Percentiles rank a stretch among this genome's conserved stretches.
phyloP scores from a whole-genome alignment of 1,140 invertebrate genomes.

The Araneus ventricosus region DNA sequence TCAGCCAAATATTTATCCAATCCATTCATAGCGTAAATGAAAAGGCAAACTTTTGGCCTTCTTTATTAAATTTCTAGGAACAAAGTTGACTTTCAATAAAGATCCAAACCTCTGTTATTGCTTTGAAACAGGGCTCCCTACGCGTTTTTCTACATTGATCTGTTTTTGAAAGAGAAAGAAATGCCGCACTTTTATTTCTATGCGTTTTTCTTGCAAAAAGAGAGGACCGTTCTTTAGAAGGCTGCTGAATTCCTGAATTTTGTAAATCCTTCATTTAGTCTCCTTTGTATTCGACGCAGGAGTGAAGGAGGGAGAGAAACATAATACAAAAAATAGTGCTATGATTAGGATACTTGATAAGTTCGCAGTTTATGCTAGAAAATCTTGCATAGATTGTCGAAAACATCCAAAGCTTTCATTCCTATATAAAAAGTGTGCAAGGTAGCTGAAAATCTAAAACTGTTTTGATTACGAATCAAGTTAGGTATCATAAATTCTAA shows the following conservation, averaged over 20 bases:
- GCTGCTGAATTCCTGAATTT: slow-evolving; percentile 38
- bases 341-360: neutral
- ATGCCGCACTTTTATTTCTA: slow-evolving; percentile 22
- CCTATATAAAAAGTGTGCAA: no score
- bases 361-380: no score
- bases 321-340: neutral
- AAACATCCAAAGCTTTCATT: no score
- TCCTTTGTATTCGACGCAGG: neutral
- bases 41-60: slow-evolving; percentile 71
- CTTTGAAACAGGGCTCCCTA: slow-evolving; percentile 64
- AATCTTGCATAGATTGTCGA: no score
- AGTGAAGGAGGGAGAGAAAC: neutral
- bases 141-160: slow-evolving; percentile 67
- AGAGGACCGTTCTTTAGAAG: neutral
- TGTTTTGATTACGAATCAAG: no score
- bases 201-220: neutral
- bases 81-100: slow-evolving; percentile 75
- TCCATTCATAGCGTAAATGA: slow-evolving; percentile 75
- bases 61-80: slow-evolving; percentile 74
- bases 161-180: slow-evolving; percentile 67
- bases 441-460: no score
- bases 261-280: slow-evolving; percentile 58
- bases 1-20: slow-evolving; percentile 73
- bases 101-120: slow-evolving; percentile 74
- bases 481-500: no score